Evolutionary conservation across 2,113 vertebrate genomes (phyloP).

Genomic region (Illadopsis cleaveri): DNA sequence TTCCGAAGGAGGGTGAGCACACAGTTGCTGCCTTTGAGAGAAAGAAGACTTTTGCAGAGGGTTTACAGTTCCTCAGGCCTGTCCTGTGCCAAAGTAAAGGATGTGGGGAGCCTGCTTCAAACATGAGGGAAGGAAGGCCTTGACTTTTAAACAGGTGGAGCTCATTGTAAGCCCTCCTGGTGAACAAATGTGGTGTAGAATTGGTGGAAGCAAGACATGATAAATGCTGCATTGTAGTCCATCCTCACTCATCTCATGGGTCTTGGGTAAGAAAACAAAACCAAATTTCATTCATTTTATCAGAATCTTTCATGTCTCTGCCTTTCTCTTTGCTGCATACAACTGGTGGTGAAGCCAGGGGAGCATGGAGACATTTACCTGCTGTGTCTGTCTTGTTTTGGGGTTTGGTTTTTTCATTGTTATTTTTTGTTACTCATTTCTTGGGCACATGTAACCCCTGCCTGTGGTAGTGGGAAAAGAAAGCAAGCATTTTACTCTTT

Average conservation of each 20-base stretch:
- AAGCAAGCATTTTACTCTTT: background rate
- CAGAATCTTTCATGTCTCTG: conserved; percentile 6
- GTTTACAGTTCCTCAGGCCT: background rate
- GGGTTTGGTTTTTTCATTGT: background rate
- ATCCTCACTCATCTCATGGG: background rate
- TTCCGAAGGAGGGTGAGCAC: background rate
- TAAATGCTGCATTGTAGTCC: background rate
- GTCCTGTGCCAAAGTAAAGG: background rate
- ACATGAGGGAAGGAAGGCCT: background rate
- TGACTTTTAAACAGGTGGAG: conserved; percentile 22
- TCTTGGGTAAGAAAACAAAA: background rate
- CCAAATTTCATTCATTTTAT: background rate
- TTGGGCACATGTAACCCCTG: background rate
- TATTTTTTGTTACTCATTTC: conserved; percentile 47
- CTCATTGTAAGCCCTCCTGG: background rate
- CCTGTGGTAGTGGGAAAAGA: background rate
- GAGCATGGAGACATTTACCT: background rate
- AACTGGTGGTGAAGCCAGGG: conserved; percentile 33
- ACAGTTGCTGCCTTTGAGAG: background rate
- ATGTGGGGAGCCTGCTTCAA: background rate
- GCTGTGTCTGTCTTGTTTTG: background rate
- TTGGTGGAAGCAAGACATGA: background rate
- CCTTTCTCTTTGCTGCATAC: conserved; percentile 11
- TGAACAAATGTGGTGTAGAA: conserved; percentile 32
- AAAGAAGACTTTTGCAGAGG: background rate